Percentiles rank a stretch among this genome's conserved stretches.
Evolutionary conservation across 2,888 invertebrate genomes (phyloP).

Genomic region (Chymomyza amoena): DNA sequence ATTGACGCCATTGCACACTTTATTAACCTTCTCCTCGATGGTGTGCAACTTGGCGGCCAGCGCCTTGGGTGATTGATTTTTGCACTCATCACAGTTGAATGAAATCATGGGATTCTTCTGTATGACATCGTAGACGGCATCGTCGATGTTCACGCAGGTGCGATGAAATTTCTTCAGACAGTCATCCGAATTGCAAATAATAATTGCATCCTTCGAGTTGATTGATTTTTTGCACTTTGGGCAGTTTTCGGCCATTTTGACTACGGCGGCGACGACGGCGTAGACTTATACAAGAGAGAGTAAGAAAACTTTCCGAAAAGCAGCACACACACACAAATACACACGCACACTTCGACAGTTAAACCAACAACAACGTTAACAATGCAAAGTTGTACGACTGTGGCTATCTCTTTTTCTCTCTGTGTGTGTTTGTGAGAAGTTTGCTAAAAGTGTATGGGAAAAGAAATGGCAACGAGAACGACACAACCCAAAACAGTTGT

Average conservation of each 20-base stretch:
- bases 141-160: constrained; percentile 74
- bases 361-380: constrained; percentile 12
- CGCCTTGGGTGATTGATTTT: constrained; percentile 74
- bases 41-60: constrained; percentile 68
- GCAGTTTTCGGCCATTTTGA: constrained; percentile 75
- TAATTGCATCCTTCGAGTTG: constrained; percentile 68
- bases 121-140: constrained; percentile 71
- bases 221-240: constrained; percentile 75
- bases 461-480: constrained; percentile 57
- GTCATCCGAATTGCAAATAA: constrained; percentile 72
- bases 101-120: constrained; percentile 75
- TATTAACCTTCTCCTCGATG: constrained; percentile 75
- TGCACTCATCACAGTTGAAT: constrained; percentile 75
- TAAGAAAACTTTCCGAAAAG: not conserved
- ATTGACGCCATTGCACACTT: constrained; percentile 74
- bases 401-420: constrained; percentile 21
- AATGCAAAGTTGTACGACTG: constrained; percentile 12
- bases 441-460: constrained; percentile 57
- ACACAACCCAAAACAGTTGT: constrained; percentile 46
- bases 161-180: constrained; percentile 74
- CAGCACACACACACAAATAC: constrained; percentile 16
- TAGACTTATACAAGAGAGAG: not conserved
- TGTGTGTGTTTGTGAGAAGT: constrained; percentile 57
- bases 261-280: constrained; percentile 10
- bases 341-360: not conserved